phyloP scores from a whole-genome alignment of 2,113 vertebrate genomes.

The Phyllostomus discolor region DNA sequence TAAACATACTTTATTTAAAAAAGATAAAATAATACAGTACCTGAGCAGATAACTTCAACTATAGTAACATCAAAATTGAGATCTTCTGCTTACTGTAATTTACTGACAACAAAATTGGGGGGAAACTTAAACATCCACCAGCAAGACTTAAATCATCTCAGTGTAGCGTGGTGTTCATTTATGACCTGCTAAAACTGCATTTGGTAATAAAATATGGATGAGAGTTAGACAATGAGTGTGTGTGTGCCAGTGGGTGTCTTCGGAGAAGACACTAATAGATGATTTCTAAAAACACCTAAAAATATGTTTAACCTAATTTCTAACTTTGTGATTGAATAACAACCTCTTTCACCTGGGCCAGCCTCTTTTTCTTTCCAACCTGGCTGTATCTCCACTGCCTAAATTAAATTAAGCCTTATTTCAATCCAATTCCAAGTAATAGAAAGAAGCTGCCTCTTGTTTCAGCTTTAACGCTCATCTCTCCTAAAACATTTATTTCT shows the following conservation, averaged over 20 bases:
- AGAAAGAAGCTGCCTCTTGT: neutral
- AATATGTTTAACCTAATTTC: neutral
- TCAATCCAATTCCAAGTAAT: neutral
- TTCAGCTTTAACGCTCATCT: neutral
- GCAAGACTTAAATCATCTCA: neutral
- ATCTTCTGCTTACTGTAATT: neutral
- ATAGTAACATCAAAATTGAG: neutral
- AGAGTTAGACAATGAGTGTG: neutral
- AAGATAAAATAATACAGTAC: constrained; percentile 2
- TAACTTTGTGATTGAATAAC: neutral
- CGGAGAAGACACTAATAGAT: neutral
- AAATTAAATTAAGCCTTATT: constrained; percentile 17
- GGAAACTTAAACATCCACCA: neutral
- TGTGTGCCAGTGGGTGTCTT: neutral
- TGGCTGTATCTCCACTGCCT: neutral
- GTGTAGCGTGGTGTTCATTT: neutral
- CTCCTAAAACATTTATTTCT: constrained; percentile 22
- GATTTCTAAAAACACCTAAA: neutral
- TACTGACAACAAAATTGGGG: neutral
- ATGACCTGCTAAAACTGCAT: neutral
- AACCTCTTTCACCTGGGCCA: neutral
- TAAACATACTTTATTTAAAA: neutral
- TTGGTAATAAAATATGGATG: neutral
- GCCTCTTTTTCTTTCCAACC: neutral
- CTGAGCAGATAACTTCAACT: neutral